A percentile compares a stretch with the other conserved stretches of the same genome.
Conservation (phyloP, 2,797 vertebrate species). For the Protonibea diacanthus region DNA sequence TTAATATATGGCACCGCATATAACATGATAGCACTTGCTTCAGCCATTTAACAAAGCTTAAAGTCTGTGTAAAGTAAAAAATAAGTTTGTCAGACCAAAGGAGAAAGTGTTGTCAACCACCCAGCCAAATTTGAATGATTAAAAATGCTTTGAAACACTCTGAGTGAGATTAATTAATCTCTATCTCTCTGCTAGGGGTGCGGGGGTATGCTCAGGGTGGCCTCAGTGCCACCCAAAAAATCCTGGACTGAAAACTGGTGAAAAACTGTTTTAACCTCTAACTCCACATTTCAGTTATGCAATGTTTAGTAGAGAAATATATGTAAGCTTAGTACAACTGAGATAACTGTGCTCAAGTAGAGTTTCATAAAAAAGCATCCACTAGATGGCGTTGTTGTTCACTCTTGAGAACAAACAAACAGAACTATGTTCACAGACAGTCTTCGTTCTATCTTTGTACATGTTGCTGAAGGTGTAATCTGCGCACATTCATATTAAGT, state of each 20-base stretch:
- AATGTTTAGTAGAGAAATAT: neutral
- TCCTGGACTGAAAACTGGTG: too few species aligned
- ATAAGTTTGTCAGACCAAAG: too few species aligned
- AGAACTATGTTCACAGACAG: neutral
- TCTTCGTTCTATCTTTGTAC: neutral
- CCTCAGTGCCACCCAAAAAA: too few species aligned
- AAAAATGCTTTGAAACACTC: too few species aligned
- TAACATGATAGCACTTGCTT: neutral
- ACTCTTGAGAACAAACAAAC: too few species aligned
- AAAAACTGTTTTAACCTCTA: too few species aligned
- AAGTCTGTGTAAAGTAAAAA: neutral
- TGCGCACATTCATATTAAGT: neutral
- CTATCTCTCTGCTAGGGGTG: too few species aligned
- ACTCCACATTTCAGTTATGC: neutral
- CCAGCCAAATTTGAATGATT: too few species aligned
- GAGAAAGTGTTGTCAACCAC: too few species aligned
- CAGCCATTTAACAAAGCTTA: neutral
- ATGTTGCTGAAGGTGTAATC: neutral
- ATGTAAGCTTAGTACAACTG: neutral
- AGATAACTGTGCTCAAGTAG: neutral
- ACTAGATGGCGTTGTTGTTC: slow-evolving; percentile 27
- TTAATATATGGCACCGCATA: neutral
- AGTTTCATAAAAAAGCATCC: neutral
- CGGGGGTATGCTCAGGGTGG: too few species aligned
- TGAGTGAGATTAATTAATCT: too few species aligned